These are phyloP conservation scores for Euphonia xanthogaster DNA, from an alignment of 2,797 vertebrate species.

Conservation along the genomic window DNA sequence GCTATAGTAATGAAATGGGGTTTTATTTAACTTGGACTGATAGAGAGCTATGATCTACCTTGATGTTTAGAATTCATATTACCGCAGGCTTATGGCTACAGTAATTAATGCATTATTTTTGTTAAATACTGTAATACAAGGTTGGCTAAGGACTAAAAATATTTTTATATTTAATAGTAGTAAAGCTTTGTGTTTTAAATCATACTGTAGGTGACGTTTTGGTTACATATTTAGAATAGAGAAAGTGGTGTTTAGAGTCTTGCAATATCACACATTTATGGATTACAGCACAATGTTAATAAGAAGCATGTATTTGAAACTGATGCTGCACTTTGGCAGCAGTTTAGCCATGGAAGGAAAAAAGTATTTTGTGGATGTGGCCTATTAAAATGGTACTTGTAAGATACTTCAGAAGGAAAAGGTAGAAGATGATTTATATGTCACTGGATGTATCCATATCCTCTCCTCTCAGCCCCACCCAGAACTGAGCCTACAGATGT, in stretches of 20 bases:
- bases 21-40: slow-evolving; percentile 35
- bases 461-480: background rate
- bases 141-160: background rate
- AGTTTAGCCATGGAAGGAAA: background rate
- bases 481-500: background rate
- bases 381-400: background rate
- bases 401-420: background rate
- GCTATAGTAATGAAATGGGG: slow-evolving; percentile 8
- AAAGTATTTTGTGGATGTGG: background rate
- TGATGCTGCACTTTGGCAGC: background rate
- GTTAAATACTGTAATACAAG: background rate
- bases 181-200: background rate
- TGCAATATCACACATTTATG: background rate
- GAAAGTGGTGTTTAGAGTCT: background rate
- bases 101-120: background rate
- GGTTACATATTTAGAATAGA: background rate
- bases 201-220: background rate
- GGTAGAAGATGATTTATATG: background rate
- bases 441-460: background rate
- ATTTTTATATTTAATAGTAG: background rate
- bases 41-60: background rate
- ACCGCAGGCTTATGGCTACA: background rate
- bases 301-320: background rate
- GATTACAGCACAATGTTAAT: background rate
- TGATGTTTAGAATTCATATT: background rate